A percentile compares a stretch with the other conserved stretches of the same genome.
Evolutionary conservation across 2,888 invertebrate genomes (phyloP).

Genomic region (Diarsia rubi): DNA sequence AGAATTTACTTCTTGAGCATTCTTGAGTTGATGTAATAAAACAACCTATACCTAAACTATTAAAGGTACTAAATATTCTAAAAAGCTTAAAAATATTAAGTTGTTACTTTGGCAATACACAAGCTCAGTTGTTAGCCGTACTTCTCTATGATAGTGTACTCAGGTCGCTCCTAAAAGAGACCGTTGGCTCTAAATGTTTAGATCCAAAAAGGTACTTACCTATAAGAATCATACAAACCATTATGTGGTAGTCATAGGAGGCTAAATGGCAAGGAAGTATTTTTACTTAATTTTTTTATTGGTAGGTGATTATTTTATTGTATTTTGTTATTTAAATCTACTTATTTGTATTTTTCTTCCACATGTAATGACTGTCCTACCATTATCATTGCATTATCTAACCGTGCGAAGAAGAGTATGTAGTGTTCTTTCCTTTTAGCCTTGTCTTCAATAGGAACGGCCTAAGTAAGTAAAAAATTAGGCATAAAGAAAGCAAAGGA

Average conservation of each 20-base stretch:
- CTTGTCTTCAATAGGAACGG: constrained; percentile 6
- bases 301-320: background rate
- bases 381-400: background rate
- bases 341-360: background rate
- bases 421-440: constrained; percentile 1
- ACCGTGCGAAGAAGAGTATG: background rate
- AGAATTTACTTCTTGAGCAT: constrained; percentile 5
- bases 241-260: background rate
- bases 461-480: constrained; percentile 6
- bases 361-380: background rate
- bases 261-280: background rate
- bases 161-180: background rate
- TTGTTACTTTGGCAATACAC: background rate
- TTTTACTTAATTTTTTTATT: background rate
- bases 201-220: background rate
- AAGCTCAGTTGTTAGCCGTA: background rate
- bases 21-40: constrained; percentile 6
- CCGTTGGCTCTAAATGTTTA: background rate
- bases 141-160: background rate
- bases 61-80: background rate
- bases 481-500: constrained; percentile 22
- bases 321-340: constrained; percentile 15
- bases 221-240: background rate
- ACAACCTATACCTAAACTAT: background rate
- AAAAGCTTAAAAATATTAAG: background rate